Base-by-base conservation (phyloP, 2,113 vertebrate species). In the Esox niger region DNA sequence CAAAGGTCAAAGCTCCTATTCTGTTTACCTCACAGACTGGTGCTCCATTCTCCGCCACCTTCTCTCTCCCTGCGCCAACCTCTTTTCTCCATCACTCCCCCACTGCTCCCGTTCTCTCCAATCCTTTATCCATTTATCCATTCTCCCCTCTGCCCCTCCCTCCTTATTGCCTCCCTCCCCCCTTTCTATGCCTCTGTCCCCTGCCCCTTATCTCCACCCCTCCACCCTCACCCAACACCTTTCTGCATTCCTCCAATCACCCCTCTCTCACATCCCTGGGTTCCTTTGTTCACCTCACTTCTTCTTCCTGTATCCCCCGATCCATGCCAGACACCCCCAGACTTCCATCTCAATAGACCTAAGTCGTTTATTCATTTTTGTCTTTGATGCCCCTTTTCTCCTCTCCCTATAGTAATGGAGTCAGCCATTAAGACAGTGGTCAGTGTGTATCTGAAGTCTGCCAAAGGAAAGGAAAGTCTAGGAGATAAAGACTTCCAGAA, bases 1-100 rank as follows among this genome's bases (percentile, higher is more conserved):
- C 84, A 85, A 83, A 91, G 89, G 89, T 91, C 88, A 88, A 71
- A 79, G 77, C 80, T 83, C 76, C 82, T 79, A 80, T 90, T 91
- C 84, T 90, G 74, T 82, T 85, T 78, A 80, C 79, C 71, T 79
- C 65, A 74, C 78, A 83, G 71, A 76, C 84, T 82, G n/a, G n/a
- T n/a, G n/a, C n/a, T n/a, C n/a, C n/a, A n/a, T n/a, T n/a, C n/a
- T n/a, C n/a, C n/a, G n/a, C n/a, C 20, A 57, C 26, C 25, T 58
- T 59, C 57, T 60, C 79, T 76, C 26, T 61, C 68, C 66, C 64
- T 4, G 64, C 62, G n/a, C n/a, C n/a, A n/a, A n/a, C n/a, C n/a
- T 20, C 59, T 25, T 23, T 23, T 21, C 17, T 49, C 47, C 20
- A 49, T 49, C 47, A 15, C 13, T 21, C n/a, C n/a, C 31, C 2